phyloP scores from a whole-genome alignment of 2,113 vertebrate species.

The Rhodinocichla rosea region DNA sequence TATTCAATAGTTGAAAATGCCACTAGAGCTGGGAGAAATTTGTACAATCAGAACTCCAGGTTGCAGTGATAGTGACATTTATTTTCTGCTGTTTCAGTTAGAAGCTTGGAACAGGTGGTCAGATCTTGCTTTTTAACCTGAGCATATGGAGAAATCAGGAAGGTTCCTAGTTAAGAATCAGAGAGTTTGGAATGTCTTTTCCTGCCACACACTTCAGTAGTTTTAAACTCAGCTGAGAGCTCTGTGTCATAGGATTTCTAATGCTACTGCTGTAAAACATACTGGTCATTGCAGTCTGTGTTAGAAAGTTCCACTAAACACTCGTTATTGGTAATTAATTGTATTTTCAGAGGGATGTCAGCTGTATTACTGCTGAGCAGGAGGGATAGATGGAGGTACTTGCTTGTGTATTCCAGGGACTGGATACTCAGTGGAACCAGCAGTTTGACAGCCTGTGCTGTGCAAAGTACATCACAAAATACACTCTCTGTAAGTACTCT shows the following conservation, averaged over 20 bases:
- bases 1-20: neutral
- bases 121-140: neutral
- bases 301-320: neutral
- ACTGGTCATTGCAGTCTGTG: neutral
- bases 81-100: neutral
- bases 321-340: neutral
- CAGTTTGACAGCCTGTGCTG: neutral
- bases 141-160: neutral
- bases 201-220: neutral
- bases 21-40: neutral
- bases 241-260: neutral
- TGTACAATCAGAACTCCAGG: neutral
- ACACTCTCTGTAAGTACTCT: neutral
- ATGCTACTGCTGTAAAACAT: neutral
- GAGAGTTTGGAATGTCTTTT: neutral
- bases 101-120: neutral
- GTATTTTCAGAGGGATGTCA: neutral
- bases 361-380: neutral
- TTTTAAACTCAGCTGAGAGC: neutral
- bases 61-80: neutral
- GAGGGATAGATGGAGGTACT: neutral
- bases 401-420: neutral
- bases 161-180: neutral
- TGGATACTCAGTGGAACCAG: neutral
- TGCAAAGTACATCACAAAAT: neutral